phyloP scores from a whole-genome alignment of 2,797 vertebrate species.

The Lacerta viridis region DNA sequence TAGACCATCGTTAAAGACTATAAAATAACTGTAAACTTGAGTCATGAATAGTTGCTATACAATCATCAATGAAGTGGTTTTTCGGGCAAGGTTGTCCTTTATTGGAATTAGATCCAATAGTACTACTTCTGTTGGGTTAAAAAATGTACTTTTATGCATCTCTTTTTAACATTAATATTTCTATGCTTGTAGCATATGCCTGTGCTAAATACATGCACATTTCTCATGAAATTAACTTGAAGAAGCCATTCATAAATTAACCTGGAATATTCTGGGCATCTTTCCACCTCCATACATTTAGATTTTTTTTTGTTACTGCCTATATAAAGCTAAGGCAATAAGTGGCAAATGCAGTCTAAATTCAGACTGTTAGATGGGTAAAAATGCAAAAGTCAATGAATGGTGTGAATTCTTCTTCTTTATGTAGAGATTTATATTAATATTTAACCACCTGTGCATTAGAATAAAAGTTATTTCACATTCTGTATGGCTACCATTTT shows the following conservation, averaged over 20 bases:
- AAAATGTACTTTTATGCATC: no score
- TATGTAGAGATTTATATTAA: not conserved
- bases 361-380: not conserved
- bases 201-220: no score
- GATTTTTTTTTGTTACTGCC: not conserved
- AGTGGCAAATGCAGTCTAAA: not conserved
- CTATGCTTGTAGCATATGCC: no score
- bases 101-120: no score
- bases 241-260: not conserved
- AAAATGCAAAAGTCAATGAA: not conserved
- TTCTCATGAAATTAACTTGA: not conserved
- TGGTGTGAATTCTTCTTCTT: not conserved
- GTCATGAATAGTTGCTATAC: no score
- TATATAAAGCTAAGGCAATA: not conserved
- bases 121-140: no score
- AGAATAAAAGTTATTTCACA: slow-evolving; percentile 3
- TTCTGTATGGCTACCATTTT: not conserved
- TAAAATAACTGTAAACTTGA: no score
- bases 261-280: not conserved
- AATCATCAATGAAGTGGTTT: no score
- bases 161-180: no score
- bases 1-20: no score
- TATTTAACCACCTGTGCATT: not conserved
- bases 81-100: no score
- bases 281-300: not conserved